Conservation (phyloP, 2,888 invertebrate genomes). For the Palloptera scutellata region DNA sequence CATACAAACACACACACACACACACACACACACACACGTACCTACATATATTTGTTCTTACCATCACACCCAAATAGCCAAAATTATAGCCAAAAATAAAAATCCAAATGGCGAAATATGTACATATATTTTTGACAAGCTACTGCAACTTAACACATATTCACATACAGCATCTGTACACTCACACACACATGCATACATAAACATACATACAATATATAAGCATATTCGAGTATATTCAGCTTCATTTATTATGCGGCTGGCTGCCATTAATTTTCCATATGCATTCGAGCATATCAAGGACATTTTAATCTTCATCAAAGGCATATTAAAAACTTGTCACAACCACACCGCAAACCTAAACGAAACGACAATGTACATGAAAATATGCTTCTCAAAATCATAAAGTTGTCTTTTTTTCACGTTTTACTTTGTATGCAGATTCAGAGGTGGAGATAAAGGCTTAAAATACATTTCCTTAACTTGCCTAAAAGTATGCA, state of each 20-base stretch:
- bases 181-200: not conserved
- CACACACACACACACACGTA: conserved; percentile 13
- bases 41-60: not conserved
- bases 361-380: no score
- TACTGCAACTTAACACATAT: not conserved
- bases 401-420: no score
- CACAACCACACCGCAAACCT: conserved; percentile 10
- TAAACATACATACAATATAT: not conserved
- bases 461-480: not conserved
- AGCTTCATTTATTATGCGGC: conserved; percentile 57
- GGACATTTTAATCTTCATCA: conserved; percentile 32
- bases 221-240: not conserved
- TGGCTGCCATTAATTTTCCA: conserved; percentile 48
- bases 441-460: not conserved
- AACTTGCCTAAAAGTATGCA: conserved; percentile 38
- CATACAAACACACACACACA: conserved; percentile 29
- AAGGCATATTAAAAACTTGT: conserved; percentile 14
- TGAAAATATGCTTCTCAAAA: conserved; percentile 36
- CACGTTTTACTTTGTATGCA: not conserved
- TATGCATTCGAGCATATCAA: conserved; percentile 27
- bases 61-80: not conserved
- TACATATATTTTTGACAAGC: conserved; percentile 34
- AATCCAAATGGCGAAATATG: not conserved
- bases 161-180: not conserved
- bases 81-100: not conserved